Evolutionary conservation across 2,113 vertebrate genomes (phyloP).

Genomic region (Circaetus gallicus): DNA sequence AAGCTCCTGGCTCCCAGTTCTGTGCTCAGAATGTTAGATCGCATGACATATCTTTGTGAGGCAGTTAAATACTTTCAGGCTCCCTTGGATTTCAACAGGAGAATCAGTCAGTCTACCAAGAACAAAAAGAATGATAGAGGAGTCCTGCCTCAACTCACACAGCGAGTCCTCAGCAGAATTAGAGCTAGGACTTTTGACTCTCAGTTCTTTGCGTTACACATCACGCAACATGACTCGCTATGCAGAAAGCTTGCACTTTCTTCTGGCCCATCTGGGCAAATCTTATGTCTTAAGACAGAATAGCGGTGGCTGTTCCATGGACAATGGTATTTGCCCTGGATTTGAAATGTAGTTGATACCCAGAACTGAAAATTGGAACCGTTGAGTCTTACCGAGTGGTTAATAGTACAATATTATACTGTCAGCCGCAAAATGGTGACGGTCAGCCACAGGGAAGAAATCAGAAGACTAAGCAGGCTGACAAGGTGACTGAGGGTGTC

Average conservation of each 20-base stretch:
- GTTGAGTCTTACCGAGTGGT: background rate
- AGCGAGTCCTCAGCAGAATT: background rate
- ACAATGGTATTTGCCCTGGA: background rate
- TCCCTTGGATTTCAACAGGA: conserved; percentile 20
- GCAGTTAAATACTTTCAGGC: conserved; percentile 58
- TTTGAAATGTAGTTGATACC: background rate
- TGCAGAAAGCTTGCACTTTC: background rate
- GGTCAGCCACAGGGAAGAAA: background rate
- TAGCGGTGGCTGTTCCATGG: background rate
- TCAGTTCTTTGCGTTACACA: accelerated
- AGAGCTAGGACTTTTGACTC: background rate
- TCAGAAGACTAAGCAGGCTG: background rate
- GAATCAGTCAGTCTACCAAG: background rate
- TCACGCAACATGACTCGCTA: accelerated
- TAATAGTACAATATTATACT: background rate
- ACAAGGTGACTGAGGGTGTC: background rate
- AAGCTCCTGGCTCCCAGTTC: conserved; percentile 65
- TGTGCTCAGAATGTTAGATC: conserved; percentile 63
- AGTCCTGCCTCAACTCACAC: background rate
- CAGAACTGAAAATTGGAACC: background rate
- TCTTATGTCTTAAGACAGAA: background rate
- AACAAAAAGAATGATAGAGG: background rate
- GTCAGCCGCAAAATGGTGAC: background rate
- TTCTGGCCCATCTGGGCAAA: background rate
- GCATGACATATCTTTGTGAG: conserved; percentile 64